These are phyloP conservation scores for Tetrax tetrax DNA, from an alignment of 2,113 vertebrate species.

Conservation along the genomic window DNA sequence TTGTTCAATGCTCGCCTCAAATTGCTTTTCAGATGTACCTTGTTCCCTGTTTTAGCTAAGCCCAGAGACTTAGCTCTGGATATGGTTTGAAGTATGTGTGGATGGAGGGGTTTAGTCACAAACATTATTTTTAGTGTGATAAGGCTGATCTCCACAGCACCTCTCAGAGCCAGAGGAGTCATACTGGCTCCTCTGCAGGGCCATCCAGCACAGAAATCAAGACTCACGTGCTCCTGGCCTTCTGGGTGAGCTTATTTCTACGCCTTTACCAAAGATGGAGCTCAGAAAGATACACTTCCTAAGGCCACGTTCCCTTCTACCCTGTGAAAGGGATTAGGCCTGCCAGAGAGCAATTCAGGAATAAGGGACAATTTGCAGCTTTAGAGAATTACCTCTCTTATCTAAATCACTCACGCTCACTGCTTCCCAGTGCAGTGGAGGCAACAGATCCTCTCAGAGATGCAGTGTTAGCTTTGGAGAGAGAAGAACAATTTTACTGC, in stretches of 20 bases:
- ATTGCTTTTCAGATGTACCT: neutral
- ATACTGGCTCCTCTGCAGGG: neutral
- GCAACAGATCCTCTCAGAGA: neutral
- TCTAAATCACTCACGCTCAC: neutral
- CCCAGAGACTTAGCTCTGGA: neutral
- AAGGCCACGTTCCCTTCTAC: rapidly evolving
- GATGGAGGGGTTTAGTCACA: neutral
- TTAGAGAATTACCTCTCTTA: neutral
- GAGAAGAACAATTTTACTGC: neutral
- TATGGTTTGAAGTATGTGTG: neutral
- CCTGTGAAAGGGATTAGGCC: neutral
- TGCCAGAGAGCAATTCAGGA: neutral
- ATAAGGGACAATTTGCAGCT: neutral
- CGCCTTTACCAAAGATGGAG: neutral
- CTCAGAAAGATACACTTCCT: neutral
- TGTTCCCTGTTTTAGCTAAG: neutral
- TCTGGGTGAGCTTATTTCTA: neutral
- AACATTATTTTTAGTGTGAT: rapidly evolving
- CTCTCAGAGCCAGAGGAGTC: neutral
- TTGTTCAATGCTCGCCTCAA: neutral
- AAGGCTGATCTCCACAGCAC: neutral
- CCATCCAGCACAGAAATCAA: neutral
- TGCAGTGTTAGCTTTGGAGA: neutral
- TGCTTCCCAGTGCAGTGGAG: neutral
- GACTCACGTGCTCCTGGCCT: neutral